Evolutionary conservation across 1,140 invertebrate species (phyloP), one percentile per base, ranked within the genome.

Genomic region (Thaumatotibia leucotreta): DNA sequence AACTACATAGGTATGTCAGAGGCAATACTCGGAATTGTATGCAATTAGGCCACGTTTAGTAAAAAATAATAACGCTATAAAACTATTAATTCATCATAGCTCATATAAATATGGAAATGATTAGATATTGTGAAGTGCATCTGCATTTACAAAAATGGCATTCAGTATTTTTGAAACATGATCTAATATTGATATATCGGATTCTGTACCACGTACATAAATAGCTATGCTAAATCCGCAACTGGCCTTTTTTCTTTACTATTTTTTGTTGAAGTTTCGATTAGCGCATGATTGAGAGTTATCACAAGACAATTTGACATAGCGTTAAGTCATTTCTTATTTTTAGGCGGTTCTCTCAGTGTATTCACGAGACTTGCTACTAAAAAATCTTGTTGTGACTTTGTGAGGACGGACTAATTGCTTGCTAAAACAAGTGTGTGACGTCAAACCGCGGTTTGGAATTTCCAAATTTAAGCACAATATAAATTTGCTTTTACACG

Each of bases 201-300:
- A 83, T 85, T 80, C 78, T 77, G 76, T 84, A 80, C 75, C 80
- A 82, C 76, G 73, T 75, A 76, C 68, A 82, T 45, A 45, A 14
- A 11, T 39, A 14, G 39, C 20, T 73, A 74, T 76, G 87, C 77
- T 72, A 88, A 87, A 89, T 89, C 87, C 87, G 87, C 83, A 70
- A 88, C 77, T 80, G 67, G 82, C 69, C 73, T 86, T 83, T 84
- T 84, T 86, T 81, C 73, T 61, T 73, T 67, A 68, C 71, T 75
- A 62, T 76, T 82, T 82, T 83, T 80, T 86, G 72, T 90, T 87
- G 87, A 83, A 77, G 76, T 73, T 83, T 82, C 75, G 78, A 85
- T 90, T 88, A 88, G 82, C 88, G 75, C 75, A 76, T 81, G 82
- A 84, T 90, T 82, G 86, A 88, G 81, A 89, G 68, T 83, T 86